Evolutionary conservation across 2,888 invertebrate genomes (phyloP).

Genomic region (Orthonychiurus folsomi): DNA sequence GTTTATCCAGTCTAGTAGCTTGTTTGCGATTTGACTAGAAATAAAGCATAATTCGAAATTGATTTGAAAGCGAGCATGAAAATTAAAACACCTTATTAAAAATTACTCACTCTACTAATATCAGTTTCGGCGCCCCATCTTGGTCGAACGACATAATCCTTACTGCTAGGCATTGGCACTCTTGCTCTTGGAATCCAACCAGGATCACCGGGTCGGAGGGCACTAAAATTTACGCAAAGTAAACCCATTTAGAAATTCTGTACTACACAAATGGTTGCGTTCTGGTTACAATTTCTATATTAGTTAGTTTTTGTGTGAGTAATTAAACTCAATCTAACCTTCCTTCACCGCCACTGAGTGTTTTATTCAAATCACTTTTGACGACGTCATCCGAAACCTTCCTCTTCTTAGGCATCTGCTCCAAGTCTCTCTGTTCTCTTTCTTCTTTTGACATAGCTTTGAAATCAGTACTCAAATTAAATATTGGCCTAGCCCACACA

Average conservation of each 20-base stretch:
- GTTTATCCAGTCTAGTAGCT: conserved; percentile 81
- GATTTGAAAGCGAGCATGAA: conserved; percentile 8
- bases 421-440: conserved; percentile 80
- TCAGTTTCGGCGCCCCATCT: conserved; percentile 82
- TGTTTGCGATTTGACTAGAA: conserved; percentile 50
- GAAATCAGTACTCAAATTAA: conserved; percentile 87
- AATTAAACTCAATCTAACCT: conserved; percentile 41
- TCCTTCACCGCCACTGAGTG: conserved; percentile 49
- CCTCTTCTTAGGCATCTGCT: conserved; percentile 61
- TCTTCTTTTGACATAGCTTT: conserved; percentile 89
- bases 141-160: conserved; percentile 92
- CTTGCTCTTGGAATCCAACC: conserved; percentile 92
- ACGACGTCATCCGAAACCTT: conserved; percentile 44
- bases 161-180: conserved; percentile 88
- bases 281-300: not conserved
- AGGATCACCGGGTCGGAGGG: conserved; percentile 81
- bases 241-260: not conserved
- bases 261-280: not conserved
- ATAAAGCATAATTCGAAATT: not conserved
- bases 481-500: conserved; percentile 96
- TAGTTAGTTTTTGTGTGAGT: too few species aligned
- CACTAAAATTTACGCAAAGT: conserved; percentile 48
- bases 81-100: not conserved
- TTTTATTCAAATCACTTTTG: conserved; percentile 59
- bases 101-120: conserved; percentile 61